These are phyloP conservation scores for Stegophylla sp. DNA, from an alignment of 2,888 invertebrate species.

Conservation along the genomic window DNA sequence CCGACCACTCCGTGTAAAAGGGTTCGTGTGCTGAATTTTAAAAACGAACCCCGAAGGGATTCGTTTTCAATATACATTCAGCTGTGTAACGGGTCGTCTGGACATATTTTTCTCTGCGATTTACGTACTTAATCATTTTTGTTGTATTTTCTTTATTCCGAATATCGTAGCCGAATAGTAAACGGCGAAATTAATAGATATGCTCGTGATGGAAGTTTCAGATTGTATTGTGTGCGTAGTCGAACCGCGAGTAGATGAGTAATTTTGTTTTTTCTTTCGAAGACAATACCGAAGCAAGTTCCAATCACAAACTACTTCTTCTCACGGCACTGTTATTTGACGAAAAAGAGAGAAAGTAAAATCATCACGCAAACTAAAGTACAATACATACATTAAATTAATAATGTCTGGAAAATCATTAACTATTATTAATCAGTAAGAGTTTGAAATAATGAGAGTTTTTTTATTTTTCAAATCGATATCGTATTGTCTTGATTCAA, in stretches of 20 bases:
- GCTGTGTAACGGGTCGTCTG: too few species aligned
- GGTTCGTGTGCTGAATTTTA: slow-evolving; percentile 25
- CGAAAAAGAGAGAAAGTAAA: not conserved
- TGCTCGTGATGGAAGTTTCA: slow-evolving; percentile 13
- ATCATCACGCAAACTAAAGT: not conserved
- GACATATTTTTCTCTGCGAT: not conserved
- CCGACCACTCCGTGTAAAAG: slow-evolving; percentile 20
- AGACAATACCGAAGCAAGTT: not conserved
- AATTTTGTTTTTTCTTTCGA: slow-evolving; percentile 15
- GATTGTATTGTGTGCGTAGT: not conserved
- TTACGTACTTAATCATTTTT: not conserved
- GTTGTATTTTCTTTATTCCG: slow-evolving; percentile 21
- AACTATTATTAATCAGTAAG: not conserved
- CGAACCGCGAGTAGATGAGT: slow-evolving; percentile 4
- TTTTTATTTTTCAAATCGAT: too few species aligned
- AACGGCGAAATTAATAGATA: slow-evolving; percentile 10
- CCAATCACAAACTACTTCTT: slow-evolving; percentile 11
- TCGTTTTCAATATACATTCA: slow-evolving; percentile 18
- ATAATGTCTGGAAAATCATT: not conserved
- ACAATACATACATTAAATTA: not conserved
- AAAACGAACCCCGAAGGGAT: not conserved
- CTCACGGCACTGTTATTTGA: not conserved
- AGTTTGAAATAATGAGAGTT: not conserved
- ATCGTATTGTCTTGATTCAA: too few species aligned
- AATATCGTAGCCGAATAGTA: slow-evolving; percentile 1